Base-by-base conservation (phyloP, 30 jellyfish, hydroid and myxozoan species). In the Turritopsis rubra region DNA sequence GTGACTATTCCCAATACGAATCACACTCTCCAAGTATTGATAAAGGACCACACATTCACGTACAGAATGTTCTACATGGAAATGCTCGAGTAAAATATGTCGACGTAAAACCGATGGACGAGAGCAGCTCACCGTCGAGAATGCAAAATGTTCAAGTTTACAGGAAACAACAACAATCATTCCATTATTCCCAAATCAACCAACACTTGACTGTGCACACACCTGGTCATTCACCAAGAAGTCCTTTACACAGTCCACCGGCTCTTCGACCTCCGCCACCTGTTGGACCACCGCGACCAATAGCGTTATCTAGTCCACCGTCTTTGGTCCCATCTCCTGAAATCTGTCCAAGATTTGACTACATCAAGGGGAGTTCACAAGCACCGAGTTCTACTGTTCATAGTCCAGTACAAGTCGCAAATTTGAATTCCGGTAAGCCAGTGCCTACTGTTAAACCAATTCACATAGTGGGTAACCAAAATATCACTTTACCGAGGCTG, bases 181-280 rank as follows among this genome's bases (percentile, higher is more conserved):
- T 26, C 0, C 65, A 74, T 71, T 24, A 74, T 29, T n/a, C 82
- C 0, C 82, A 16, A 30, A 21, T n/a, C 29, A 66, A 65, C 71
- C 88, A 71, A 65, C 88, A 66, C 66, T n/a, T 66, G 52, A 20
- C 29, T 7, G 84, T 72, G 18, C 83, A 74, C 21, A 29, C 88
- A 21, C 75, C 88, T 66, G 31, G 73, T 26, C 66, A 29, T 21
- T 82, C 91, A 31, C 84, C 93, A 0, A 52, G 74, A 22, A 92
- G 98, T 81, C 98, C 98, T 26, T 53, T 92, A 66, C 98, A 88
- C 79, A 92, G 98, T 85, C 98, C 98, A 21, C 98, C 98, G 26
- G 95, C 98, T 71, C 83, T 92, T 41, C 98, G 96, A 72, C 98
- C 96, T 1, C 93, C 96, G 25, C 96, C 98, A 1, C 54, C 98